Evolutionary conservation across 2,888 invertebrate species (phyloP), one percentile per base, ranked within the genome.

Genomic region (Meteorus cinctellus): DNA sequence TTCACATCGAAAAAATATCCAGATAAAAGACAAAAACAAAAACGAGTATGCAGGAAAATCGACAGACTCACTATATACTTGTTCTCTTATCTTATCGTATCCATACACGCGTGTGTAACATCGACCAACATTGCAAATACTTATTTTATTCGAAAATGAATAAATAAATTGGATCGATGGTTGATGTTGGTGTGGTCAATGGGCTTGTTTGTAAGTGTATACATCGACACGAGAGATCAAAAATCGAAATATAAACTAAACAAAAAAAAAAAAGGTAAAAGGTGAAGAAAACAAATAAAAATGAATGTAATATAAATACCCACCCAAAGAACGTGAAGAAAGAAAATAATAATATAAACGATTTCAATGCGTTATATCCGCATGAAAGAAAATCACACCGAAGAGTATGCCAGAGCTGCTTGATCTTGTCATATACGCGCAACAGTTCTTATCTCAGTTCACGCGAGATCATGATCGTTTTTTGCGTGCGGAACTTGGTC

Each of bases 61-160:
- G 19, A 55, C 19, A 19, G n/a, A 19, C 55, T 55, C 55, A 55
- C 55, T 19, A 41, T n/a, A 16, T 60, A 71, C 60, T 41, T 71
- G 27, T 41, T 45, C 31, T 59, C 51, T 75, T 75, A 75, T 75
- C 75, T 75, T 75, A 75, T 75, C 70, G 65, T 16, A 51, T 19
- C 45, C 55, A 75, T 29, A 55, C 31, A 69, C 34, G n/a, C 24
- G 24, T 48, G 65, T 36, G 60, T 45, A 75, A 75, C 70, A 75
- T 75, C 71, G 71, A 70, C 41, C 70, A 55, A 34, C 75, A 75
- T 75, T 51, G 76, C 19, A 79, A 75, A 79, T 83, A 81, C 84
- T 88, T 87, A 88, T 89, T 88, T 88, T 55, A 89, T 88, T 86
- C 86, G 86, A 85, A 86, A 86, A 88, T 88, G 87, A 87, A 89